Conservation (phyloP, 2,888 invertebrate genomes). For the Tenthredo scrophulariae region DNA sequence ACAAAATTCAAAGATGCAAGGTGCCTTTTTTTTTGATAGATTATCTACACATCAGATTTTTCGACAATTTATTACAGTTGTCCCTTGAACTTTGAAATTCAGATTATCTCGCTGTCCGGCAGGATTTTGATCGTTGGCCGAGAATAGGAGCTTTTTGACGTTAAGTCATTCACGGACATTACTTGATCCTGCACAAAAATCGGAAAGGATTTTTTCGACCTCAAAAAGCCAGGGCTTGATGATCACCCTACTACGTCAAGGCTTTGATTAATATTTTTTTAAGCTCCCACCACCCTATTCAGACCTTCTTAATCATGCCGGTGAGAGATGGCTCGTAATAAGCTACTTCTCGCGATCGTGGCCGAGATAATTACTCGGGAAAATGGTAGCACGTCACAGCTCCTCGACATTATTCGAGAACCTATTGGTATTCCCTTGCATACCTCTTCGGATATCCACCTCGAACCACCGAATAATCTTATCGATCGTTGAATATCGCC, state of each 20-base stretch:
- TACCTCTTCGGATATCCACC: neutral
- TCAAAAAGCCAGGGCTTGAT: neutral
- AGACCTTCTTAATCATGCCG: conserved; percentile 17
- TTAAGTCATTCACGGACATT: neutral
- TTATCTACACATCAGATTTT: neutral
- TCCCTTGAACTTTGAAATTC: neutral
- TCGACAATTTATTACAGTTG: neutral
- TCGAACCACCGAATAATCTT: neutral
- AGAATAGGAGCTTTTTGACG: neutral
- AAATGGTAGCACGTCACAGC: neutral
- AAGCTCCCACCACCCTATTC: neutral
- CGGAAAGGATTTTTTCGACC: neutral
- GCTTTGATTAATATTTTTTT: conserved; percentile 17
- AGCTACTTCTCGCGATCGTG: neutral
- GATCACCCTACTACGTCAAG: neutral
- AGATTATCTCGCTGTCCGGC: neutral
- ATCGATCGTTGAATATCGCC: conserved; percentile 3
- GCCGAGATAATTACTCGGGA: conserved; percentile 31
- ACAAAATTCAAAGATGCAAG: neutral
- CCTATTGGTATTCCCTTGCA: neutral
- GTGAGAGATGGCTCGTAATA: neutral
- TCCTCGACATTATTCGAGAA: conserved; percentile 31
- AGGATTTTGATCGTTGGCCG: neutral
- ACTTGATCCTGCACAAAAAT: neutral
- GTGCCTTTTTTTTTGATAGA: neutral